Evolutionary conservation across 2,113 vertebrate species (phyloP), one percentile per base, ranked within the genome.

Genomic region (Nyctereutes procyonoides): DNA sequence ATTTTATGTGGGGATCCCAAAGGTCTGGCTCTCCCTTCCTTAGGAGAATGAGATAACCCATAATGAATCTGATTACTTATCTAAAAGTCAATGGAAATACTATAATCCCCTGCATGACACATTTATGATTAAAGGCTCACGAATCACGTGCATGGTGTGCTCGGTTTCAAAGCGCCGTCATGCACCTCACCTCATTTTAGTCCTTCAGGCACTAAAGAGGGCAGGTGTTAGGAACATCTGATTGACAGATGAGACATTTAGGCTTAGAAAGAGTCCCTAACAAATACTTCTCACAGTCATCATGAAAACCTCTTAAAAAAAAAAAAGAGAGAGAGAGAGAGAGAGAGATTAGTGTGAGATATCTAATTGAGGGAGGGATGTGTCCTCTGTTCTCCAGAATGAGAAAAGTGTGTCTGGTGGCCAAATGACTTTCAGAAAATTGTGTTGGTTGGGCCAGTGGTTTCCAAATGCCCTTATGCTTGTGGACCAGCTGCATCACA

Each of bases 51-150:
- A 82, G 19, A 53, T 19, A 77, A 71, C 60, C 67, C 65, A 14
- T 56, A 71, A 87, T 74, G 60, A 95, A 96, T 86, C 35, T 89
- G 55, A 81, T 24, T 73, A 30, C 63, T 80, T 81, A 76, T 43
- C 81, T 96, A 88, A 98, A 96, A 88, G 32, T 60, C 58, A 38
- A 65, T 43, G n/a, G 80, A 74, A 94, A 51, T 69, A 30, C 56
- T 90, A 87, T 71, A 96, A 92, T 83, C 43, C 28, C 58, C 30
- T 13, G 17, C n/a, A 30, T 85, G 81, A 79, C 43, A 76, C 13
- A n/a, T 24, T 88, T 56, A 63, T 16, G 48, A 79, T 35, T 35
- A 35, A 90, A 93, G 19, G n/a, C 22, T 83, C 60, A 94, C 10
- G 9, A 81, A 87, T 80, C 22, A 28, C 0, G 3, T 20, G 12